Evolutionary conservation across 92 coral and sea anemone genomes (phyloP), one percentile per base, ranked within the genome.

Genomic region (Palythoa grandiflora): DNA sequence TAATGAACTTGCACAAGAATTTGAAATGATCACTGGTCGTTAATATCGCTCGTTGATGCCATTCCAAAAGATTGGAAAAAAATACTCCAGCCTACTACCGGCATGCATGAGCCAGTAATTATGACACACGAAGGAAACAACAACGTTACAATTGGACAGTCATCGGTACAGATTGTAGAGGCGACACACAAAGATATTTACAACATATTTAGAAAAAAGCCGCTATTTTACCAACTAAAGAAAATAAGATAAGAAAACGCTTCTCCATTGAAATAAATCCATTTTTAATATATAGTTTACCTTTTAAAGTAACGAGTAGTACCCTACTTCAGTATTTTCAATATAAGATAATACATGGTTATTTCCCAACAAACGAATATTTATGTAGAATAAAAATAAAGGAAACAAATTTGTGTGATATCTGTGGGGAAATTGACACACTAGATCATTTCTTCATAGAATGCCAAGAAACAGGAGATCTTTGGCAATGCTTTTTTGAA

Each of bases 391-490:
- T 68, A n/a, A 68, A 68, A 68, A 68, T 10, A 68, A 74, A 74
- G 38, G 59, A 76, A 37, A 74, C 79, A 74, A 47, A 74, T 44
- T 74, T 74, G 9, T 74, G 79, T 57, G 60, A 74, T 15, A 8
- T 74, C 79, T 74, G 79, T 74, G 60, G 12, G 1, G 79, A 74
- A 48, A 36, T 74, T 15, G 79, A 74, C 79, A 74, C 79, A 14
- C 37, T 48, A 15, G 79, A 74, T 74, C 79, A 74, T 36, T 74
- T 74, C 79, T 74, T 74, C 79, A 74, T 74, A 74, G 79, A 74
- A 74, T 74, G 79, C 79, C 60, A 74, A 74, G 79, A 74, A 74
- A 74, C 79, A 74, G 20, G 1, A 74, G 79, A 36, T 3, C 60
- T 44, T 14, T 74, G 60, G 79, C 79, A 74, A 74, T 57, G 60